Base-by-base conservation (phyloP, 2,888 invertebrate genomes). In the Eilema griseolum region DNA sequence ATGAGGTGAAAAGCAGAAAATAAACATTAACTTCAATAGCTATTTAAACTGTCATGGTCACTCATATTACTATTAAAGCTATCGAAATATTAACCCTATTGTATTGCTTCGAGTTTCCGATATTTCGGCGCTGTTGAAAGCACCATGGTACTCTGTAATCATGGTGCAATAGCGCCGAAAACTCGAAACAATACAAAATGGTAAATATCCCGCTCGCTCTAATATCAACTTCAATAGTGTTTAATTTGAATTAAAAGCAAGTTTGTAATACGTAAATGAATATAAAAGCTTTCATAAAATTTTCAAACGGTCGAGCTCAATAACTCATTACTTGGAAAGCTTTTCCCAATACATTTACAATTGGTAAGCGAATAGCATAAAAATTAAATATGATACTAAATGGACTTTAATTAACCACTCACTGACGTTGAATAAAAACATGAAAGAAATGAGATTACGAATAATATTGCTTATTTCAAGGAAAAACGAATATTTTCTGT, bases 321-420 rank as follows among this genome's bases (percentile, higher is more conserved):
- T 76, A 75, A 79, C 74, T 80, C 75, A 83, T 81, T 84, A 84
- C 75, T 75, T 69, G 64, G 75, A 82, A 82, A 79, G 67, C 74
- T 68, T 77, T 82, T 83, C 82, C 80, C 81, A 75, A 78, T 82
- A 79, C 82, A 82, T 77, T 77, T 72, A 71, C 67, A 71, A 76
- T 61, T 12, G 37, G 37, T 12, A 37, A 70, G 41, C 33, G 67
- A 61, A 64, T 69, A 33, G 67, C 61, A 75, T 72, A 70, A 76
- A 77, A 77, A 69, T 31, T 31, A 62, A 66, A 76, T 73, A 57
- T 70, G 73, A 72, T 74, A 68, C 70, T 72, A 76, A 80, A 78
- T 74, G 76, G 69, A 46, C 73, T 78, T 76, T 79, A 78, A 80
- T 80, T 74, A 68, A 26, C 63, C 41, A 26, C 20, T 28, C 46